Conservation (phyloP, 2,797 vertebrate genomes). For the Bucorvus abyssinicus region DNA sequence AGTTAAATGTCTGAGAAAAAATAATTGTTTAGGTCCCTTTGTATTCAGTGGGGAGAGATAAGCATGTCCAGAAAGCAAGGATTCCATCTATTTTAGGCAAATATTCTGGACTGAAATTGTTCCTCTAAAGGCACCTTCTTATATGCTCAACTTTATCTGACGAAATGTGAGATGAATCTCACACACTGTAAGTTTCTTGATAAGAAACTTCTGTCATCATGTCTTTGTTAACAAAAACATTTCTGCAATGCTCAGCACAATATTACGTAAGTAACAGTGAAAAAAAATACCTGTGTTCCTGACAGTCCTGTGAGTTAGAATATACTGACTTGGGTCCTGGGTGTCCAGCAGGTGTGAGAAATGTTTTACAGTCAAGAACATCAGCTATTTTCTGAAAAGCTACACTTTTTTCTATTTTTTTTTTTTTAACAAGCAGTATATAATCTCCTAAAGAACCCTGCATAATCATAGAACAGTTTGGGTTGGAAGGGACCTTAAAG, state of each 20-base stretch:
- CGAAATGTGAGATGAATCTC: background rate
- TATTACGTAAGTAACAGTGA: background rate
- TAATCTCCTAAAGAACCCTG: background rate
- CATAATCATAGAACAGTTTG: background rate
- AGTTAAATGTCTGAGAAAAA: background rate
- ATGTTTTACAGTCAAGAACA: background rate
- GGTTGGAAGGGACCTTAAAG: background rate
- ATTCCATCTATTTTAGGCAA: background rate
- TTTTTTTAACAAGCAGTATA: background rate
- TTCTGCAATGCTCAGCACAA: background rate
- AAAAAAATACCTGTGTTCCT: background rate
- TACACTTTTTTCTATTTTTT: background rate
- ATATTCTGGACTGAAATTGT: background rate
- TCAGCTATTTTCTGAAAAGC: background rate
- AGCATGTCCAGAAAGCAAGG: background rate
- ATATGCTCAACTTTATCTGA: background rate
- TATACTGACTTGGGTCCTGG: background rate
- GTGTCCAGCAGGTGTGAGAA: background rate
- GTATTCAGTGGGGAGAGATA: background rate
- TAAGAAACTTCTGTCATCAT: background rate
- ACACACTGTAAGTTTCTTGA: background rate
- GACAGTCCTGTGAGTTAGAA: background rate
- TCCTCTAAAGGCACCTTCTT: background rate
- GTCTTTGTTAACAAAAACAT: background rate
- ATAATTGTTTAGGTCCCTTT: background rate